Conservation (phyloP, 2,113 vertebrate species). For the Oceanodroma tethys region DNA sequence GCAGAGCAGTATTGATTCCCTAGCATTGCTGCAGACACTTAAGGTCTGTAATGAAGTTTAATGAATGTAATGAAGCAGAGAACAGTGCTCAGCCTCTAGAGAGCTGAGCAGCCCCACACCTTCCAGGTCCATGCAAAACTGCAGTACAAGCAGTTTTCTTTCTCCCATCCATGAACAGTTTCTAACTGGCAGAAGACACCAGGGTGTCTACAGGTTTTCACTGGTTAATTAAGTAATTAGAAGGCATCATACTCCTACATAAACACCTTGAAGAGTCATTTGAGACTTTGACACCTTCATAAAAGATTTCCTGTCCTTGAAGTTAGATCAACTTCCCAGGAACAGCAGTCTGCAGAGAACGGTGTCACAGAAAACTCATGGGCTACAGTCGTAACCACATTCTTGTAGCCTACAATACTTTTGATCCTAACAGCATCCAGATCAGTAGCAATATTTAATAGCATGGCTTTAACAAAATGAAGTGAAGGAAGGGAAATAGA, state of each 20-base stretch:
- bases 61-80: slow-evolving; percentile 42
- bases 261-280: neutral
- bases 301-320: neutral
- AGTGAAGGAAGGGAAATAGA: neutral
- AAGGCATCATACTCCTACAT: neutral
- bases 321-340: neutral
- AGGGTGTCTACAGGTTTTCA: neutral
- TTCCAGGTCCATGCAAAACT: neutral
- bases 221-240: neutral
- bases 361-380: neutral
- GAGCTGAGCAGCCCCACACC: neutral
- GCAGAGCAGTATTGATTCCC: neutral
- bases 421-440: neutral
- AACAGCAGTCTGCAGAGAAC: neutral
- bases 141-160: neutral
- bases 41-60: slow-evolving; percentile 28
- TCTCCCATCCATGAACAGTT: neutral
- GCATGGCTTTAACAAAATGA: neutral
- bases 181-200: neutral
- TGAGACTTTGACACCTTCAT: neutral
- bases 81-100: neutral
- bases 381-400: neutral
- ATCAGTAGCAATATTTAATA: neutral
- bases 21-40: neutral
- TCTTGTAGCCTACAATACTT: neutral